Percentiles rank a stretch among this genome's conserved stretches.
These are phyloP conservation scores for Dendrolimus punctatus DNA, from an alignment of 1,140 invertebrate species.

Conservation along the genomic window DNA sequence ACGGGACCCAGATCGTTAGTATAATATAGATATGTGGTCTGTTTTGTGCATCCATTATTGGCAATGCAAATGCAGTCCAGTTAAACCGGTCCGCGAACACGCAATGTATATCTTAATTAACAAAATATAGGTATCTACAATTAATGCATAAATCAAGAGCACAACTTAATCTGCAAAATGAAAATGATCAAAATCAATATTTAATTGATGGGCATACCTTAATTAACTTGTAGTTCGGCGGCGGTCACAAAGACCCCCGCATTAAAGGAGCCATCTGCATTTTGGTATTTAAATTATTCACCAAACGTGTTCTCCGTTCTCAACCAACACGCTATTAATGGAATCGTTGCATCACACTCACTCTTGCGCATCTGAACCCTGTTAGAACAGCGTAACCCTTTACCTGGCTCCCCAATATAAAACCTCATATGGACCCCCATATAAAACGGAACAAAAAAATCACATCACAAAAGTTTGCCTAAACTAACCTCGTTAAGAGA, in stretches of 20 bases:
- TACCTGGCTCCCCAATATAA: slow-evolving; percentile 35
- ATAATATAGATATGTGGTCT: background rate
- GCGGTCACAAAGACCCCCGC: slow-evolving; percentile 41
- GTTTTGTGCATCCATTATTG: slow-evolving; percentile 12
- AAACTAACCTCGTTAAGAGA: slow-evolving; percentile 71
- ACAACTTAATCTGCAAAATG: slow-evolving; percentile 54
- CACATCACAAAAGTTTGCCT: slow-evolving; percentile 69
- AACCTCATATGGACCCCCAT: slow-evolving; percentile 54
- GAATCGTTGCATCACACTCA: slow-evolving; percentile 59
- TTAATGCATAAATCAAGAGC: slow-evolving; percentile 50
- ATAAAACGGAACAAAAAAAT: slow-evolving; percentile 62
- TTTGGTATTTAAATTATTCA: slow-evolving; percentile 71
- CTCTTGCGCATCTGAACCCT: slow-evolving; percentile 41
- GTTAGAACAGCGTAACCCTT: slow-evolving; percentile 50
- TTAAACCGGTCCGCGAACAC: slow-evolving; percentile 13
- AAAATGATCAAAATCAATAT: slow-evolving; percentile 65
- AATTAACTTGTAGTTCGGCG: slow-evolving; percentile 69
- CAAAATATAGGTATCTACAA: slow-evolving; percentile 20
- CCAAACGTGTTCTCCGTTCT: slow-evolving; percentile 62
- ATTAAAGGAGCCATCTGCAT: slow-evolving; percentile 70
- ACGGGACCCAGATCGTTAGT: too few relatives aligned
- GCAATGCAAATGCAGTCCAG: slow-evolving; percentile 12
- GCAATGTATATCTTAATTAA: slow-evolving; percentile 41
- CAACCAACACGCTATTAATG: slow-evolving; percentile 29
- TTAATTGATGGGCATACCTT: slow-evolving; percentile 70